Conservation (phyloP, 2,888 invertebrate species). For the Drosophila diplacantha region DNA sequence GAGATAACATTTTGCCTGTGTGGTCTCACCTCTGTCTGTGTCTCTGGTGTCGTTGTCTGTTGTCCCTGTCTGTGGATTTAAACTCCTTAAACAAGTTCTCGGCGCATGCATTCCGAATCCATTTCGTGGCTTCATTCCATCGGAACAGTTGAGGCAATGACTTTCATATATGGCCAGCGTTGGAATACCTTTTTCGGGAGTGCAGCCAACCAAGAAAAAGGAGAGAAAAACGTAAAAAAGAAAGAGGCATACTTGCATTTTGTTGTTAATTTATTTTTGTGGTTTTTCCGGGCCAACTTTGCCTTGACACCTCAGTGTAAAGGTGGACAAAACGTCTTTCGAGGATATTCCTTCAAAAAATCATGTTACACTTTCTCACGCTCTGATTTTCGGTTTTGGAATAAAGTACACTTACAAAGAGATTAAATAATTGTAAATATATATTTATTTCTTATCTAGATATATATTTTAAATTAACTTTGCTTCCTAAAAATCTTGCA, state of each 20-base stretch:
- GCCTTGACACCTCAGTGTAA: slow-evolving; percentile 59
- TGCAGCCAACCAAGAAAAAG: slow-evolving; percentile 6
- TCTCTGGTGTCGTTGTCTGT: slow-evolving; percentile 2
- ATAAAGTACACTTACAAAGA: too few species aligned
- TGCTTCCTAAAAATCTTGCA: background rate
- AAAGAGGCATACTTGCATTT: slow-evolving; percentile 16
- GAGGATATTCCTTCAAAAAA: slow-evolving; percentile 20
- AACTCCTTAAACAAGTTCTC: slow-evolving; percentile 68
- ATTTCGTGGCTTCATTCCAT: slow-evolving; percentile 35
- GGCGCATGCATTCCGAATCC: slow-evolving; percentile 41
- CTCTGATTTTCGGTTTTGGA: slow-evolving; percentile 1
- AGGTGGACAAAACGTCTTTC: slow-evolving; percentile 24
- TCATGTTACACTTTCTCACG: slow-evolving; percentile 13
- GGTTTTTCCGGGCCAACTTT: slow-evolving; percentile 65
- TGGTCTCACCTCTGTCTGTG: slow-evolving; percentile 44
- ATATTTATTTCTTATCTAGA: background rate
- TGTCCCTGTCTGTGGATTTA: slow-evolving; percentile 27
- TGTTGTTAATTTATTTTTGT: slow-evolving; percentile 48
- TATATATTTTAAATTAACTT: too few species aligned
- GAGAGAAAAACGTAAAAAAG: background rate
- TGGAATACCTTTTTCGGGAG: slow-evolving; percentile 52
- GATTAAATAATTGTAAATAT: background rate
- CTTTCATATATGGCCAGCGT: slow-evolving; percentile 65
- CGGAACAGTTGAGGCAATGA: slow-evolving; percentile 49
- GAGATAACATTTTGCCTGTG: slow-evolving; percentile 50